A percentile compares a stretch with the other conserved stretches of the same genome.
Conservation (phyloP, 2,888 invertebrate genomes). For the Aradus depressus region DNA sequence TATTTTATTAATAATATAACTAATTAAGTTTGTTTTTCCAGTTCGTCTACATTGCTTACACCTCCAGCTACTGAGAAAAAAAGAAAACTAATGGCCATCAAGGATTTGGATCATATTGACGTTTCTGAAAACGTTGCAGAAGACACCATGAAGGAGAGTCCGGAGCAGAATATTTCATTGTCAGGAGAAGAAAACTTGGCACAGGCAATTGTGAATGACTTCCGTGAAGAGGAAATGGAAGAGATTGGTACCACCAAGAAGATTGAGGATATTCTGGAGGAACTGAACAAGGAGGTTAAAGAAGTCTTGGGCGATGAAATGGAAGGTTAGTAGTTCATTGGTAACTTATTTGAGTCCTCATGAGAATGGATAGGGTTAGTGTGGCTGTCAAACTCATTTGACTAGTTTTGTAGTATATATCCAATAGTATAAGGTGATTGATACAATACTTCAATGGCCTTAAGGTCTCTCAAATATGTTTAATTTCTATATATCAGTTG, state of each 20-base stretch:
- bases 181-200: not conserved
- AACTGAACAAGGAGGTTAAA: slow-evolving; percentile 7
- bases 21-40: no score
- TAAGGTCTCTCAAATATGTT: no score
- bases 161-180: no score
- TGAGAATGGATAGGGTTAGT: no score
- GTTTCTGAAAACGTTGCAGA: not conserved
- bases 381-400: no score
- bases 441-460: no score
- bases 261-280: slow-evolving; percentile 3
- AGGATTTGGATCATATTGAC: not conserved
- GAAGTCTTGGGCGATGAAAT: slow-evolving; percentile 4
- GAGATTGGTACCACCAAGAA: not conserved
- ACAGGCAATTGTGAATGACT: slow-evolving; percentile 5
- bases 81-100: not conserved
- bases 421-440: no score
- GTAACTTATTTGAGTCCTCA: no score
- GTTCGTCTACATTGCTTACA: not conserved
- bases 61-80: not conserved
- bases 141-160: not conserved
- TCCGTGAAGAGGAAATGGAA: slow-evolving; percentile 7
- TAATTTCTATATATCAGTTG: no score
- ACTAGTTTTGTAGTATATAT: no score
- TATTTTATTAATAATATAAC: no score
- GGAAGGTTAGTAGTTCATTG: no score